Evolutionary conservation across 1,140 invertebrate genomes (phyloP).

Genomic region (Pygmarrhopalites habei): DNA sequence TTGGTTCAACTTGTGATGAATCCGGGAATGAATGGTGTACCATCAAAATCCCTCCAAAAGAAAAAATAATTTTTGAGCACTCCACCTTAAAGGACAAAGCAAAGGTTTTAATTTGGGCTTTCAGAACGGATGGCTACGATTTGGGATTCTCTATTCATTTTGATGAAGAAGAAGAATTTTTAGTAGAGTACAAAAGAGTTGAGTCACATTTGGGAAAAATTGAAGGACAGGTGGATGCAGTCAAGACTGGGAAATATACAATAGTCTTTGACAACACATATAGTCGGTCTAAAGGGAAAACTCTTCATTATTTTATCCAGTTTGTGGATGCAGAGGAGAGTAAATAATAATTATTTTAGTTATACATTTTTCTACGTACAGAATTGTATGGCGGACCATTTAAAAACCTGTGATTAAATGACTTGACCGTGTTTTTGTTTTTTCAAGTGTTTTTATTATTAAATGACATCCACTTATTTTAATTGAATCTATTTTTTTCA

Average conservation of each 20-base stretch:
- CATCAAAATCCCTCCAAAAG: conserved; percentile 6
- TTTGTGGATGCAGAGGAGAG: neutral
- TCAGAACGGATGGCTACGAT: conserved; percentile 6
- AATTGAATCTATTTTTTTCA: too few species aligned
- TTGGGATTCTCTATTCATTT: neutral
- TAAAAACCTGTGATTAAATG: neutral
- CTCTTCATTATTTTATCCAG: conserved; percentile 56
- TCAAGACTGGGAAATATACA: neutral
- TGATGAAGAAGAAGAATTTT: conserved; percentile 3
- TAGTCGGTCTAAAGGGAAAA: conserved; percentile 54
- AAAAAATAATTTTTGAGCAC: neutral
- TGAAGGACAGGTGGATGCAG: neutral
- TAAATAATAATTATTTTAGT: too few species aligned
- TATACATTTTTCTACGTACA: too few species aligned
- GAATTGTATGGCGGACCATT: too few species aligned
- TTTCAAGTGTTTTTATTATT: too few species aligned
- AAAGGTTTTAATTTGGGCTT: neutral
- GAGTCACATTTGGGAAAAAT: neutral
- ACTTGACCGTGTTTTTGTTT: too few species aligned
- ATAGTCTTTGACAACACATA: conserved; percentile 12
- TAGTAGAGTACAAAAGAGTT: neutral
- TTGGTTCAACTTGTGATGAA: neutral
- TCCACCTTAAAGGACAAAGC: neutral
- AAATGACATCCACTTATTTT: too few species aligned
- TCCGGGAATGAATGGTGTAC: conserved; percentile 9